A percentile compares a stretch with the other conserved stretches of the same genome.
These are phyloP conservation scores for Phylloscopus trochiloides DNA, from an alignment of 2,113 vertebrate genomes.

Conservation along the genomic window DNA sequence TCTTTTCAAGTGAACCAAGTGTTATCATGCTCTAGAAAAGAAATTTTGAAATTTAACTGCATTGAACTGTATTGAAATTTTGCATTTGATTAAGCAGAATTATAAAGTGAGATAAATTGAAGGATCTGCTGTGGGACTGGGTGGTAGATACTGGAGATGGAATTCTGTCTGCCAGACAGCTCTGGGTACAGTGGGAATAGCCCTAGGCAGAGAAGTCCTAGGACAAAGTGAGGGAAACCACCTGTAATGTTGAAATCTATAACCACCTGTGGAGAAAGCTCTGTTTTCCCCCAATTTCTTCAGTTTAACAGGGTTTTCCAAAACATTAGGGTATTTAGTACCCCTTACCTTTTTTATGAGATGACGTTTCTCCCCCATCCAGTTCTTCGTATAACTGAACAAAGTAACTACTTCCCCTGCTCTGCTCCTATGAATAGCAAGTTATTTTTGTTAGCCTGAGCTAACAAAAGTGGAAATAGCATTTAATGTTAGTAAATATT, in stretches of 20 bases:
- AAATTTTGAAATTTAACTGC: not conserved
- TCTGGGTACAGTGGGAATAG: not conserved
- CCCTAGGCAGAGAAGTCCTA: not conserved
- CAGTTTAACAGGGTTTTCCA: not conserved
- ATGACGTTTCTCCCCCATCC: not conserved
- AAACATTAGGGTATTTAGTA: not conserved
- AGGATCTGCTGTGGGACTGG: not conserved
- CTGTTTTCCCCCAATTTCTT: not conserved
- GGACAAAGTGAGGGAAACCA: not conserved
- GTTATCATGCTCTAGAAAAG: not conserved
- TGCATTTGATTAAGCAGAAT: not conserved
- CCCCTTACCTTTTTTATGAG: not conserved
- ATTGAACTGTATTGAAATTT: not conserved
- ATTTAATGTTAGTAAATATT: constrained; percentile 3
- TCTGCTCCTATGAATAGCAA: not conserved
- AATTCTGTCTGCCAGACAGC: not conserved
- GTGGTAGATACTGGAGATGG: not conserved
- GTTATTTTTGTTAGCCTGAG: constrained; percentile 11
- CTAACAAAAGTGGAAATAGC: constrained; percentile 8
- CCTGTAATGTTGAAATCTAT: not conserved
- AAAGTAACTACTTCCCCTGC: not conserved
- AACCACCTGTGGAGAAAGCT: not conserved
- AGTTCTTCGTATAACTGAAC: not conserved
- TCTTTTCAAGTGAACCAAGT: not conserved
- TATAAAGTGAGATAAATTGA: not conserved